These are phyloP conservation scores for Bubo bubo DNA, from an alignment of 2,113 vertebrate species.

Conservation along the genomic window DNA sequence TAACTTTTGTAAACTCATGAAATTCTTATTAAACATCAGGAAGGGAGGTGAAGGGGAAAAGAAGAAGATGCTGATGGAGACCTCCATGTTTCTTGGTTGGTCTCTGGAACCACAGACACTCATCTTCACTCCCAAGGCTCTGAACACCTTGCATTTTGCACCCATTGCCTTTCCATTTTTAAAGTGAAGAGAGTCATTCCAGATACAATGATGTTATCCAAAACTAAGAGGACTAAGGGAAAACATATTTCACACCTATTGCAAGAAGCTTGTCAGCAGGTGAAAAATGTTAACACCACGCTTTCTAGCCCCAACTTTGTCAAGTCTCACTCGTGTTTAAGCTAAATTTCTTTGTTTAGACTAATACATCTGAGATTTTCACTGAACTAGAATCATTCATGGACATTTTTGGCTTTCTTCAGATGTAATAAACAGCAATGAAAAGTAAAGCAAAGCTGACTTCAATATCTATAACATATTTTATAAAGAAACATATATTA, in stretches of 20 bases:
- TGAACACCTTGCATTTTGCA: background rate
- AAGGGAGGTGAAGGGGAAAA: background rate
- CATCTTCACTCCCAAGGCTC: background rate
- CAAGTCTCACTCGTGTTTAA: background rate
- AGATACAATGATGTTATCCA: background rate
- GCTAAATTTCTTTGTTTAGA: background rate
- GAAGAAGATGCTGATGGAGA: background rate
- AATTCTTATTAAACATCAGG: background rate
- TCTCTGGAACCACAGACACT: background rate
- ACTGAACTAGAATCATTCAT: background rate
- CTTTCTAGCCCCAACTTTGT: background rate
- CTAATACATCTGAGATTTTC: background rate
- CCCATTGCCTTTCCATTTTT: background rate
- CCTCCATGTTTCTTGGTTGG: background rate
- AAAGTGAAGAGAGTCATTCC: background rate
- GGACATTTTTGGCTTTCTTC: background rate
- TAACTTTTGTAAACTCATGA: background rate
- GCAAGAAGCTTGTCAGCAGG: background rate
- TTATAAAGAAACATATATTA: background rate
- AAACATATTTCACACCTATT: background rate
- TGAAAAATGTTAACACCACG: background rate
- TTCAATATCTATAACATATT: background rate
- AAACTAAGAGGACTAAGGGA: background rate
- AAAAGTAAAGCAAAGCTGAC: background rate
- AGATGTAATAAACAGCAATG: background rate